Base-by-base conservation (phyloP, 2,797 vertebrate genomes). In the Phoeniculus purpureus region DNA sequence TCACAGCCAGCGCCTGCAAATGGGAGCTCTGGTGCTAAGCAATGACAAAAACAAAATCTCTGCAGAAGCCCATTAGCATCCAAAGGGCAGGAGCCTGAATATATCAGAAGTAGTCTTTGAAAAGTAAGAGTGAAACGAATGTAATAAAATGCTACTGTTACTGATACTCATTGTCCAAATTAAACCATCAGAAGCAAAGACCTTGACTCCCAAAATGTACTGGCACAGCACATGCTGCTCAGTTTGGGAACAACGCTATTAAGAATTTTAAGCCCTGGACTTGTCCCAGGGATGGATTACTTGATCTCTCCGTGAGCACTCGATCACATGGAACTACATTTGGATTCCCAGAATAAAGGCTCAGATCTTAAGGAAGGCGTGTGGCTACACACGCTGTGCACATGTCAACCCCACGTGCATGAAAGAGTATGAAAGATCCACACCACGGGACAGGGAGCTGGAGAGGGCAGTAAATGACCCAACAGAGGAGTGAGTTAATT, bases 21-120 rank as follows among this genome's bases (percentile, higher is more conserved):
- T 1, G 72, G 86, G 85, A 95, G 64, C 89, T 82, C 76, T 19
- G 90, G 70, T 40, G 90, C 93, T 75, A 15, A 10, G 1, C 16
- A 78, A 59, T 1, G 66, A 78, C 92, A 89, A 67, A 47, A 84
- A 87, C 86, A 89, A 84, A 92, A 94, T 43, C 92, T 60, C 92
- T 91, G 89, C 89, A 92, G 61, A 89, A 87, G 75, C 32, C 91
- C 81, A 94, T 95, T 94, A 96, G 93, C 90, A 95, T 94, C 94
- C 93, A 77, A 81, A 90, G 92, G 93, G 86, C 83, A 71, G 79
- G 61, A 56, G 85, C 84, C 12, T 94, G 81, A 85, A 93, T 78
- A 80, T 71, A 85, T 73, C 77, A 72, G 55, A 83, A 48, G 89
- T 27, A 73, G 52, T 64, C 83, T 91, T 92, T 91, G 78, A 55